Evolutionary conservation across 2,888 invertebrate genomes (phyloP), one percentile per base, ranked within the genome.

Genomic region (Tortrix viridana): DNA sequence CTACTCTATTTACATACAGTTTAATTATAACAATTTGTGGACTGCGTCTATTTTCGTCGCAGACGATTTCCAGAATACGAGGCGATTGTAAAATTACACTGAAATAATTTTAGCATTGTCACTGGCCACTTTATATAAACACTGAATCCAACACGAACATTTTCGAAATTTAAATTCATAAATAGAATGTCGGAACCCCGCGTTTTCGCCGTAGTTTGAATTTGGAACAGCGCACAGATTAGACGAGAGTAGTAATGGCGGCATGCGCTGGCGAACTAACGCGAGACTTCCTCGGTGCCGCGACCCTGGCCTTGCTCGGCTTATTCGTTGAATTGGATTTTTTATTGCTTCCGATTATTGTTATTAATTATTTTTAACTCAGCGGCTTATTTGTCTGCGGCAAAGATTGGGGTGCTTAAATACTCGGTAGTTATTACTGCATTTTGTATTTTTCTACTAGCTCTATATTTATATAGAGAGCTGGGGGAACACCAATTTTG

Each of bases 11-110:
- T 63, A 63, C 63, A 63, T 58, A 53, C 63, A 63, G 63, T 63
- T 58, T 63, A 63, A 63, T 63, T 63, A 63, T 63, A 63, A 63
- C 63, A 63, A 63, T 43, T 63, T 63, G 63, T 63, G 47, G 63
- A 62, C 56, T 37, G 53, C 47, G 18, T 53, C 57, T 63, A 62
- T 62, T 62, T 58, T 58, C 19, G 57, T 57, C 52, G 41, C 57
- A 53, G 26, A 58, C 63, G 43, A 26, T 58, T 63, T 63, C 58
- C 63, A 63, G 63, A 63, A 63, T 46, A 46, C 44, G 49, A 20
- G 26, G 22, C 63, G 22, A 60, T 60, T 60, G 63, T 52, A 46
- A 47, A 23, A 46, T 56, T 46, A 56, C 56, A 52, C 50, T 38
- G 38, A 22, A 9, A 60, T 19, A 22, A 37, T 43, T 32, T 26